Base-by-base conservation (phyloP, 2,888 invertebrate species). In the Brachyptera risi region DNA sequence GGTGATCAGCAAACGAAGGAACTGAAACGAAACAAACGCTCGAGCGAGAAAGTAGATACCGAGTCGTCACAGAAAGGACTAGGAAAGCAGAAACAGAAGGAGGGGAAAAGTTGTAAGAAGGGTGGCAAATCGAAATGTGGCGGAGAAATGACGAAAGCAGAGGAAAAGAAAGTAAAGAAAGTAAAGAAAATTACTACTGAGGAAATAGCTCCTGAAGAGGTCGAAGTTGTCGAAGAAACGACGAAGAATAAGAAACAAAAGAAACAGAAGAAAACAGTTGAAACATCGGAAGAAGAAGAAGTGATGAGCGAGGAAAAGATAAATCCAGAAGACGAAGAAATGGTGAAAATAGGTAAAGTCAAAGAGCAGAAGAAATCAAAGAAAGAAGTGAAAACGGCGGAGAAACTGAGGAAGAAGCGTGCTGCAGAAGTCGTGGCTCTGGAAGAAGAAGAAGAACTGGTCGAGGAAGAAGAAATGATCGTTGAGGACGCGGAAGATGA, bases 371-470 rank as follows among this genome's bases (percentile, higher is more conserved):
- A 40, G 24, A 13, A 56, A 58, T 9, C 27, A 56, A 56, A 31
- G 31, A 21, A 61, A 59, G 35, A 61, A 56, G 47, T 24, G 37
- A 57, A 35, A 15, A n/a, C n/a, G 31, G 27, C 44, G 35, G 27
- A 58, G 27, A 23, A 44, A 44, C 15, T 47, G 35, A 44, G 38
- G 13, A 17, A 13, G 27, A 42, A 27, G 31, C 5, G 31, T 7
- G 5, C 31, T 31, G 31, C 11, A 11, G 42, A 19, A 24, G 27
- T 47, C n/a, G n/a, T n/a, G n/a, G n/a, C n/a, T n/a, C n/a, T n/a
- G 19, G 15, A 47, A 42, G 47, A 27, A n/a, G 9, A 31, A 19
- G 13, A 31, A 24, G 19, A 17, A 24, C 3, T 24, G 2, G 17
- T n/a, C 11, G 38, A 60, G 56, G 19, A 54, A 37, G 23, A 13